phyloP scores from a whole-genome alignment of 2,797 vertebrate species.

The Cossypha dichroa region DNA sequence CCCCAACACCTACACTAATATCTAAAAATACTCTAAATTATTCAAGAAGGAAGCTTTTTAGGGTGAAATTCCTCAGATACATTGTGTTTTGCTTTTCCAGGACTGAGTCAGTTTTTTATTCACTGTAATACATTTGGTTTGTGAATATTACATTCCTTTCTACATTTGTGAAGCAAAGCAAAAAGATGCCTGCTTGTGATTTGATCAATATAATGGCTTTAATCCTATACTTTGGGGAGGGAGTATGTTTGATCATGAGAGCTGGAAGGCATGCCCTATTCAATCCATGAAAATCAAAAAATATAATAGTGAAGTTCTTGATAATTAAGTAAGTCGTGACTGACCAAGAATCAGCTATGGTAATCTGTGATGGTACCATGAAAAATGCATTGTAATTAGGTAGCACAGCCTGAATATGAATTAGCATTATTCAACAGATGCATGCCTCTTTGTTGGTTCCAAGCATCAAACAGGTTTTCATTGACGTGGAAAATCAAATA shows the following conservation, averaged over 20 bases:
- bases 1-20: slow-evolving; percentile 1
- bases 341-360: background rate
- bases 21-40: slow-evolving; percentile 48
- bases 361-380: background rate
- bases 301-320: background rate
- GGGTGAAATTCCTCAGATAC: background rate
- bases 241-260: background rate
- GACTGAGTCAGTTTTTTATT: slow-evolving; percentile 27
- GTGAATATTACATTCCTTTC: background rate
- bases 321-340: background rate
- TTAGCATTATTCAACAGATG: slow-evolving; percentile 20
- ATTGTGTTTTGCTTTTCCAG: slow-evolving; percentile 26
- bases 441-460: background rate
- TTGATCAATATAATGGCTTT: background rate
- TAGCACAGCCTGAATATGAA: slow-evolving; percentile 12
- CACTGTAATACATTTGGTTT: background rate
- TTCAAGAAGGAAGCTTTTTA: slow-evolving; percentile 18
- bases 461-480: background rate
- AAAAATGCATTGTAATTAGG: slow-evolving; percentile 37
- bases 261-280: background rate
- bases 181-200: background rate
- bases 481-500: background rate
- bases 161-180: background rate
- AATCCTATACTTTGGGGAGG: background rate
- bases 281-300: background rate